These are phyloP conservation scores for Sorex araneus DNA, from an alignment of 2,113 vertebrate genomes.

Conservation along the genomic window DNA sequence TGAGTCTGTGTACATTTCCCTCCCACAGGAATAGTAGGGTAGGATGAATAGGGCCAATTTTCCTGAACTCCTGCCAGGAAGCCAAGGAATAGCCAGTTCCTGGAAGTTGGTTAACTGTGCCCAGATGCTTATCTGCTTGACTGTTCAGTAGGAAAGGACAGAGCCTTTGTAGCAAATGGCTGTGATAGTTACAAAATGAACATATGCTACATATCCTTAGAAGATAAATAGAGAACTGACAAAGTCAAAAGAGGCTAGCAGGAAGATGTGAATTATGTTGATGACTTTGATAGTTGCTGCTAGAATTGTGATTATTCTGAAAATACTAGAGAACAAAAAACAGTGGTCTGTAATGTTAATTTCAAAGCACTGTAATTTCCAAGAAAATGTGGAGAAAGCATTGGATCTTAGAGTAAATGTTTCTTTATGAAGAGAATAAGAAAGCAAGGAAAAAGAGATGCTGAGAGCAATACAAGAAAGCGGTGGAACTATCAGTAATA, in stretches of 20 bases:
- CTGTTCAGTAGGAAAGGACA: slow-evolving; percentile 61
- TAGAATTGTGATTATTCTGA: slow-evolving; percentile 61
- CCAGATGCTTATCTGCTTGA: slow-evolving; percentile 53
- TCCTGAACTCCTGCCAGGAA: too few species aligned
- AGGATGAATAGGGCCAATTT: too few species aligned
- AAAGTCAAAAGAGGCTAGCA: slow-evolving; percentile 31
- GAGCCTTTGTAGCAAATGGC: not conserved
- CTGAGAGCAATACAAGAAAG: not conserved
- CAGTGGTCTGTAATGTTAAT: not conserved
- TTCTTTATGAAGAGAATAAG: not conserved
- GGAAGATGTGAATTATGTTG: not conserved
- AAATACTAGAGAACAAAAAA: slow-evolving; percentile 32
- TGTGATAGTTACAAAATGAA: slow-evolving; percentile 54
- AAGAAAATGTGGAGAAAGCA: not conserved
- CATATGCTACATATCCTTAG: not conserved
- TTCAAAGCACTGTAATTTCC: slow-evolving; percentile 50
- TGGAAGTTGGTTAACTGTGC: slow-evolving; percentile 20
- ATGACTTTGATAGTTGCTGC: slow-evolving; percentile 30
- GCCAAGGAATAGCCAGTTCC: not conserved
- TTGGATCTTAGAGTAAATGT: not conserved
- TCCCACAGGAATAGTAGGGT: not conserved
- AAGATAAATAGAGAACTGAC: not conserved
- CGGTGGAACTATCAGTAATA: slow-evolving; percentile 12
- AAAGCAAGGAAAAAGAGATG: slow-evolving; percentile 37
- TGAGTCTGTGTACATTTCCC: not conserved